Evolutionary conservation across 2,888 invertebrate species (phyloP), one percentile per base, ranked within the genome.

Genomic region (Anthophora plumipes): DNA sequence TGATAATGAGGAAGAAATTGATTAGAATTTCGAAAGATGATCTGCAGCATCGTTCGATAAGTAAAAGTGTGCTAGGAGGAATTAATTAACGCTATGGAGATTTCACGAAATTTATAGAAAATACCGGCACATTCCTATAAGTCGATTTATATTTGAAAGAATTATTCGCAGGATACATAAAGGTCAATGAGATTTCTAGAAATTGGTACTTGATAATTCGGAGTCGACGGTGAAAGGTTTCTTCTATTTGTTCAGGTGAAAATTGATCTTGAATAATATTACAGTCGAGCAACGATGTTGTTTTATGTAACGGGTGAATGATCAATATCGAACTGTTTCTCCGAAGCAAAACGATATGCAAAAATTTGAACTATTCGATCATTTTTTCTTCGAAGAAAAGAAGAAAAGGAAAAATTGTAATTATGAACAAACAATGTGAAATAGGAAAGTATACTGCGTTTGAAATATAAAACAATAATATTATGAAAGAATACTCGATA

Each of bases 171-270:
- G 17, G 43, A 12, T 43, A 11, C 11, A 4, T 1, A 2, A 7
- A 4, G 7, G 22, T 20, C 17, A 17, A 25, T 17, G n/a, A 4
- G 46, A 69, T 60, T 39, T 50, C 69, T 60, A 60, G 39, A 69
- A 50, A 48, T 60, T n/a, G n/a, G 41, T 9, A 25, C 11, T 31
- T 20, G 3, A n/a, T n/a, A 25, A 17, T 12, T 20, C 7, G 11
- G 9, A 12, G 22, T 66, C 20, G 25, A 11, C 14, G 41, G 69
- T 50, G 74, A 70, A 74, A 74, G 71, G 22, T 74, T 60, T 60
- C 17, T 46, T 70, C 60, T 60, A 60, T 46, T 74, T 22, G 43
- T 22, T 12, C 3, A 52, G 41, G 71, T 60, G 71, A 70, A 74
- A 61, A 74, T 60, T 70, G 22, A 22, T 60, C 22, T 39, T 12